phyloP scores from a whole-genome alignment of 2,888 invertebrate genomes.

The Busseola fusca region DNA sequence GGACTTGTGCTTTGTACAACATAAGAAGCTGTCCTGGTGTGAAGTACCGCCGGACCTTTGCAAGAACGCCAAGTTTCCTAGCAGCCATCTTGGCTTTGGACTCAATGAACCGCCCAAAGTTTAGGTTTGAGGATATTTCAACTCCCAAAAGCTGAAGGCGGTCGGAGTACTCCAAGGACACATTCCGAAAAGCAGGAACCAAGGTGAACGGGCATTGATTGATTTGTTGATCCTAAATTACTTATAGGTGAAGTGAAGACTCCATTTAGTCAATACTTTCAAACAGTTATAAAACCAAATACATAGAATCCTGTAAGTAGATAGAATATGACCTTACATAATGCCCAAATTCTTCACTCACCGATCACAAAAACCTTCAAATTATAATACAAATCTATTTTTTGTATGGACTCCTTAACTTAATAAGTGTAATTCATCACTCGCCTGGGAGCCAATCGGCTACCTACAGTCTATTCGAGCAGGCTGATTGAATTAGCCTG shows the following conservation, averaged over 20 bases:
- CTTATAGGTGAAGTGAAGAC: neutral
- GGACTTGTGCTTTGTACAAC: no score
- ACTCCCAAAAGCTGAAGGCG: no score
- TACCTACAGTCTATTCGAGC: conserved; percentile 72
- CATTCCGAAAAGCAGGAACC: no score
- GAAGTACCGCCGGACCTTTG: no score
- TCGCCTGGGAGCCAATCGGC: conserved; percentile 71
- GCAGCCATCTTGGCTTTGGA: no score
- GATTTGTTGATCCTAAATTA: conserved; percentile 18
- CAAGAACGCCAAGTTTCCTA: no score
- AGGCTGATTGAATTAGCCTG: conserved; percentile 81
- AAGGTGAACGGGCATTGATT: no score
- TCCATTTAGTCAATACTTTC: neutral
- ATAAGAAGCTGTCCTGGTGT: no score
- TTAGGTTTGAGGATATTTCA: no score
- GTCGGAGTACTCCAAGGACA: no score
- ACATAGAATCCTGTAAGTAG: neutral
- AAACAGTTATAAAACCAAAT: neutral
- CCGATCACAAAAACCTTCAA: conserved; percentile 39
- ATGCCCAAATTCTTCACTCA: conserved; percentile 32
- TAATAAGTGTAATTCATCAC: conserved; percentile 78
- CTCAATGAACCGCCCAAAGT: no score
- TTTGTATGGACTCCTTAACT: conserved; percentile 64
- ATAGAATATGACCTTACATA: conserved; percentile 15
- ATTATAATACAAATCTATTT: conserved; percentile 63